A percentile compares a stretch with the other conserved stretches of the same genome.
Evolutionary conservation across 2,888 invertebrate genomes (phyloP).

Genomic region (Ligdia adustata): DNA sequence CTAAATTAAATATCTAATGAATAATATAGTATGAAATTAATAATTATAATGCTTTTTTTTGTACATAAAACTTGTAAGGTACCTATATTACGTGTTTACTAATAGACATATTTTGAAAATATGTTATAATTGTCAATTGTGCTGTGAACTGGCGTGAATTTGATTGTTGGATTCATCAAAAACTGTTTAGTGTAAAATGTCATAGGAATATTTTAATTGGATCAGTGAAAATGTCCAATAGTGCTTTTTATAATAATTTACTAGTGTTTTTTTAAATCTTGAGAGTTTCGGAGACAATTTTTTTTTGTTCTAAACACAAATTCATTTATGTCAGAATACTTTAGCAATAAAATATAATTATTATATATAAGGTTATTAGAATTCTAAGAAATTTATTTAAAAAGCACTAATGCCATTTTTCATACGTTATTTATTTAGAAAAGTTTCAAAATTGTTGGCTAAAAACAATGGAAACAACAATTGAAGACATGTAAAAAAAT

Average conservation of each 20-base stretch:
- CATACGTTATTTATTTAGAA: constrained; percentile 14
- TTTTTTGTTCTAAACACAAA: too few relatives aligned
- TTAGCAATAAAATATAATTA: too few relatives aligned
- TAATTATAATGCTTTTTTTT: constrained; percentile 76
- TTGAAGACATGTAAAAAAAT: constrained; percentile 57
- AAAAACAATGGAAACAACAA: constrained; percentile 51
- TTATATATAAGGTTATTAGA: too few relatives aligned
- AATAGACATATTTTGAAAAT: constrained; percentile 82
- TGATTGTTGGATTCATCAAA: constrained; percentile 58
- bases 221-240: constrained; percentile 2
- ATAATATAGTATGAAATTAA: constrained; percentile 49
- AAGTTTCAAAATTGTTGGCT: constrained; percentile 15
- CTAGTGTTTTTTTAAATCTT: too few relatives aligned
- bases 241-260: neutral
- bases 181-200: constrained; percentile 19
- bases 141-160: constrained; percentile 70
- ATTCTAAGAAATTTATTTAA: too few relatives aligned
- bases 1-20: constrained; percentile 50
- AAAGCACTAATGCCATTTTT: constrained; percentile 5
- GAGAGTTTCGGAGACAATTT: too few relatives aligned
- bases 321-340: too few relatives aligned
- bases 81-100: constrained; percentile 78
- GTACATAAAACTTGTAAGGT: constrained; percentile 81
- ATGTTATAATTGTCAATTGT: constrained; percentile 84
- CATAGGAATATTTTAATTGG: constrained; percentile 5